Evolutionary conservation across 2,797 vertebrate species (phyloP).

Genomic region (Macropodus opercularis): DNA sequence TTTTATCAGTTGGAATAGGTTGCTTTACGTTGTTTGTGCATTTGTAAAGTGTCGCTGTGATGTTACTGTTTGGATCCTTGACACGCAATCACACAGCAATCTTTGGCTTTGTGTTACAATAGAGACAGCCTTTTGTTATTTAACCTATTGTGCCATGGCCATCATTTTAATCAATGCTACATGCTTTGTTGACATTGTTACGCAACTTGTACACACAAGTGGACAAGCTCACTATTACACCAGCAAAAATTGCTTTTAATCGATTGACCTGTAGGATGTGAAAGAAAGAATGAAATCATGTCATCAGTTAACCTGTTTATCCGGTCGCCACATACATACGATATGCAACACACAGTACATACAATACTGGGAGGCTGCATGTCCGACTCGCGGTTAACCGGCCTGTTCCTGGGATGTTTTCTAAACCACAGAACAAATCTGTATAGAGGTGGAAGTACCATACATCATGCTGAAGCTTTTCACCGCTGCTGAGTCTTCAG

Average conservation of each 20-base stretch:
- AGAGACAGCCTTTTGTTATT: constrained; percentile 17
- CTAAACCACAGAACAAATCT: constrained; percentile 51
- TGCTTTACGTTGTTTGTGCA: too few relatives aligned
- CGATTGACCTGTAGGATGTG: constrained; percentile 31
- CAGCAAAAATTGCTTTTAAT: constrained; percentile 20
- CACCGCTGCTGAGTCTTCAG: constrained; percentile 14
- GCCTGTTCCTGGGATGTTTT: constrained; percentile 25
- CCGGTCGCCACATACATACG: constrained; percentile 38
- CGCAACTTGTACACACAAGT: not conserved
- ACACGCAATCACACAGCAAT: too few relatives aligned
- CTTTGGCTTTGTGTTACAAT: too few relatives aligned
- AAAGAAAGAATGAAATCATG: constrained; percentile 35
- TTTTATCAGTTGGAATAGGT: too few relatives aligned
- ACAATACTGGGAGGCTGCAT: constrained; percentile 5
- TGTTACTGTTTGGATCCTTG: too few relatives aligned
- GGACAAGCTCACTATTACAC: constrained; percentile 23
- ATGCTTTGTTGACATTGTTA: constrained; percentile 46
- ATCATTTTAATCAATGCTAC: constrained; percentile 2
- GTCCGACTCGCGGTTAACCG: constrained; percentile 5
- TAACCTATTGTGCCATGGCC: constrained; percentile 1
- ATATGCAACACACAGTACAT: too few relatives aligned
- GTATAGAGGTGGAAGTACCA: constrained; percentile 25
- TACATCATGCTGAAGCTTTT: constrained; percentile 1
- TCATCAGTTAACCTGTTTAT: constrained; percentile 65
- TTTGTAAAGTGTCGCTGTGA: too few relatives aligned